phyloP scores from a whole-genome alignment of 2,113 vertebrate species.

The Trogon melanurus region DNA sequence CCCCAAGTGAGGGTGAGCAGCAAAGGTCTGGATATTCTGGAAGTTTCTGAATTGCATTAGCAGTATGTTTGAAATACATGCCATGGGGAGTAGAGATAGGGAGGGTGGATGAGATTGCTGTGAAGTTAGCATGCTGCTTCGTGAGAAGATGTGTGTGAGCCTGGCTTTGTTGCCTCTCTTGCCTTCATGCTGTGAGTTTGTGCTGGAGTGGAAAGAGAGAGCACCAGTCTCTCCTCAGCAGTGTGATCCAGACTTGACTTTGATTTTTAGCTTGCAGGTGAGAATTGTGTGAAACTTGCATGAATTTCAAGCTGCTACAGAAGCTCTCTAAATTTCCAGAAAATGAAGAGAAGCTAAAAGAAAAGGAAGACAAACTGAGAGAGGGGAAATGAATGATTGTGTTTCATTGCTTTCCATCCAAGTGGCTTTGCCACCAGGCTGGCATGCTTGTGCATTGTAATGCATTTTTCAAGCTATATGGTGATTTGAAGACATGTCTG shows the following conservation, averaged over 20 bases:
- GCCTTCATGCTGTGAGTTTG: background rate
- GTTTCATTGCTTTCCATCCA: background rate
- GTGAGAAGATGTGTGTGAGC: background rate
- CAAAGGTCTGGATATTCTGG: background rate
- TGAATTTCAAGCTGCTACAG: background rate
- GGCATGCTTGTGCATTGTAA: background rate
- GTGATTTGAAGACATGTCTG: slow-evolving; percentile 2
- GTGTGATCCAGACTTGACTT: background rate
- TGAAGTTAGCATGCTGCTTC: background rate
- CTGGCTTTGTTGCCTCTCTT: background rate
- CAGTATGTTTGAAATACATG: background rate
- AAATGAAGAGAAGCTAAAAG: background rate
- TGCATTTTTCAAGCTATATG: background rate
- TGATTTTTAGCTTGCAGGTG: background rate
- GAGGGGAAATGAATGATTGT: background rate
- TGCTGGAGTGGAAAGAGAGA: background rate
- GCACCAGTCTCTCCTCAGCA: background rate
- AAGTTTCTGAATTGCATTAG: background rate
- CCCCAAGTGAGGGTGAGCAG: background rate
- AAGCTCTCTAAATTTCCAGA: background rate
- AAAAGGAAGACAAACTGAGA: background rate
- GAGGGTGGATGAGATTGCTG: background rate
- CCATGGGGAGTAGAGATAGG: background rate
- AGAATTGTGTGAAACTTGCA: background rate
- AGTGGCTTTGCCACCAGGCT: background rate